Percentiles rank a stretch among this genome's conserved stretches.
phyloP scores from a whole-genome alignment of 2,113 vertebrate species.

The Albula goreensis region DNA sequence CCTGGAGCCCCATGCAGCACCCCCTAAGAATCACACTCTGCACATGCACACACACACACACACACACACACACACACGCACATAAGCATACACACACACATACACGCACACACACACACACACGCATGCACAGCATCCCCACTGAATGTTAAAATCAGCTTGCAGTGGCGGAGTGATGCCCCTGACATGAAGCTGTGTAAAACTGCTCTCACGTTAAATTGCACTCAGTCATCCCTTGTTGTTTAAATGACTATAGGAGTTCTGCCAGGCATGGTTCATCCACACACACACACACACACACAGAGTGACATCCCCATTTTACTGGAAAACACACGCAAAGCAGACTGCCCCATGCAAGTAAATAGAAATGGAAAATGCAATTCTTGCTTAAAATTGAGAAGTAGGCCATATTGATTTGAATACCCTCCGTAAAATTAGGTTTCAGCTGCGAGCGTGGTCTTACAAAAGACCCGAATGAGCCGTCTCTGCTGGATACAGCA shows the following conservation, averaged over 20 bases:
- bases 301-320: neutral
- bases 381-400: conserved; percentile 2
- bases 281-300: neutral
- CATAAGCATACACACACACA: neutral
- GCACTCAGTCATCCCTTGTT: neutral
- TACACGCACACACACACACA: neutral
- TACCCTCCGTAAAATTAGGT: neutral
- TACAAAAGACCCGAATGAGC: neutral
- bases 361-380: conserved; percentile 1
- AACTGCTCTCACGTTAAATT: neutral
- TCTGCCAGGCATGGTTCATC: neutral
- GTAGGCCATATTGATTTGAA: neutral
- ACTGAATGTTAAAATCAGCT: neutral
- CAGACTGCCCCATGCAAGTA: neutral
- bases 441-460: neutral
- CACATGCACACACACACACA: neutral
- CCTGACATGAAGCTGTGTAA: neutral
- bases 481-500: neutral
- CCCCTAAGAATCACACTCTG: neutral
- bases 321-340: neutral
- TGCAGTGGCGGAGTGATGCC: neutral
- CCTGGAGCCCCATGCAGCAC: neutral
- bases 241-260: conserved; percentile 5
- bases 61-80: neutral
- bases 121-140: neutral